These are phyloP conservation scores for Gallinago paraguaiae DNA, from an alignment of 2,113 vertebrate genomes.

Conservation along the genomic window DNA sequence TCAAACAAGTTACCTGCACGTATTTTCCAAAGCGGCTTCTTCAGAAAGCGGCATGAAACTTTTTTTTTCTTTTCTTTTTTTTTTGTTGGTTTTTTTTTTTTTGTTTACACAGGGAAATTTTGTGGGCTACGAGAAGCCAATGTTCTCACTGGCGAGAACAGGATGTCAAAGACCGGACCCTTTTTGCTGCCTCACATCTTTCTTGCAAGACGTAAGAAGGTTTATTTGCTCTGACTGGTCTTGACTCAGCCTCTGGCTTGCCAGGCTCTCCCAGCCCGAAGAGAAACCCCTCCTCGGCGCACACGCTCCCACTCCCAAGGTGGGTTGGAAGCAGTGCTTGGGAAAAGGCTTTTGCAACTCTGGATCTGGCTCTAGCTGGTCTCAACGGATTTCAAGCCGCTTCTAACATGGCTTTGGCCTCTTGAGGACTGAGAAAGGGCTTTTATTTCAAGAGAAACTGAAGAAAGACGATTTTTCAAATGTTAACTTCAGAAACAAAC, in stretches of 20 bases:
- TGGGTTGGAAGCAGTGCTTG: neutral
- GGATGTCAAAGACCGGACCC: neutral
- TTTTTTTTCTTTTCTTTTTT: neutral
- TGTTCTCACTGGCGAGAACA: neutral
- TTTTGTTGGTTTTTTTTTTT: neutral
- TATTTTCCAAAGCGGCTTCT: constrained; percentile 8
- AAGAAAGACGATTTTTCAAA: neutral
- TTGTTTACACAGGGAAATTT: constrained; percentile 41
- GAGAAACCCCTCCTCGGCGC: neutral
- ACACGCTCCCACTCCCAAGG: neutral
- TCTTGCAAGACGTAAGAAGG: neutral
- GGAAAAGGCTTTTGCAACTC: neutral
- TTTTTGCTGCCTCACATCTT: neutral
- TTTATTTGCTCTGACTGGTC: neutral
- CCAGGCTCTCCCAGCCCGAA: neutral
- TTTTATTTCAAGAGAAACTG: neutral
- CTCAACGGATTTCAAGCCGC: neutral
- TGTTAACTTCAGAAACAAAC: neutral
- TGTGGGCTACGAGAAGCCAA: neutral
- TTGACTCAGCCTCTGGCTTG: neutral
- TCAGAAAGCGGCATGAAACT: neutral
- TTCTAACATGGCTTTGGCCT: neutral
- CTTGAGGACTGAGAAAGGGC: neutral
- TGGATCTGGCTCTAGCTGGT: neutral
- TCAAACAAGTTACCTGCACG: constrained; percentile 19